Evolutionary conservation across 1,140 invertebrate species (phyloP).

Genomic region (Neotoxoptera formosana): DNA sequence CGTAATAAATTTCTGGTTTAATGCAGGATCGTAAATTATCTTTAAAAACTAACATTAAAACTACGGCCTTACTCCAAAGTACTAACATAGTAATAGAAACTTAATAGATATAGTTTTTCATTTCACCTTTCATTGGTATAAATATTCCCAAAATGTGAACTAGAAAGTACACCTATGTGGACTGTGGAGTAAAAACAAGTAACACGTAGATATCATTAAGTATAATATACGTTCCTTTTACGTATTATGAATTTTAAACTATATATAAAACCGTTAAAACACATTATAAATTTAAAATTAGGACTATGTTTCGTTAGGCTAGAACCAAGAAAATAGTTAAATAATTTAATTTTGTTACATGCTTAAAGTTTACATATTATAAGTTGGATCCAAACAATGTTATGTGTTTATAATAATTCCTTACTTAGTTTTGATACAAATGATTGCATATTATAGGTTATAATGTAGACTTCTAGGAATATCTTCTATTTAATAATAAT

Average conservation of each 20-base stretch:
- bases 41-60: constrained; percentile 22
- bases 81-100: neutral
- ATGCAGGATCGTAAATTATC: neutral
- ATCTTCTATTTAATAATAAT: neutral
- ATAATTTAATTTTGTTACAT: neutral
- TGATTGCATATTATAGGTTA: neutral
- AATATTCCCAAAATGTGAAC: neutral
- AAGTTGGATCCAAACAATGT: neutral
- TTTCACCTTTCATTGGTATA: neutral
- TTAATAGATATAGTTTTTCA: constrained; percentile 17
- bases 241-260: constrained; percentile 6
- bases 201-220: neutral
- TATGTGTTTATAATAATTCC: neutral
- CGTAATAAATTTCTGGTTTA: neutral
- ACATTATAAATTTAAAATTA: neutral
- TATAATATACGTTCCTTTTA: neutral
- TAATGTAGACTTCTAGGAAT: neutral
- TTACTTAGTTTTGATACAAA: neutral
- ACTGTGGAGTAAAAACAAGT: neutral
- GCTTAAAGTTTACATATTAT: neutral
- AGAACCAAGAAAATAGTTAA: neutral
- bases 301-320: neutral
- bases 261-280: neutral
- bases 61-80: neutral
- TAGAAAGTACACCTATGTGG: neutral